Evolutionary conservation across 1,140 invertebrate species (phyloP), one percentile per base, ranked within the genome.

Genomic region (Apolygus lucorum): DNA sequence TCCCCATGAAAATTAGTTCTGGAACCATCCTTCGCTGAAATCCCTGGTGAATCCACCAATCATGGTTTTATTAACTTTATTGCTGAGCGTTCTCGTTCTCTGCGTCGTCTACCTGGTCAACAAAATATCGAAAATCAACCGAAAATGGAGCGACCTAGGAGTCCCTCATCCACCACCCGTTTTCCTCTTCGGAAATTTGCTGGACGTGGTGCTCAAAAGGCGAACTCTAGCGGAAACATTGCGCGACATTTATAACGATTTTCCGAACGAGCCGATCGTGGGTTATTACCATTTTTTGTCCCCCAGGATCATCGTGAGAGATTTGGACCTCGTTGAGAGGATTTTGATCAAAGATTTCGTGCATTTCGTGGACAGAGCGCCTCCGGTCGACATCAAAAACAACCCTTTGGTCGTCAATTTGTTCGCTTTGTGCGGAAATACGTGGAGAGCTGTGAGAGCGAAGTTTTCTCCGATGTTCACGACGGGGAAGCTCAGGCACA

Each of bases 381-480:
- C 79, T 67, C 75, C 76, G 52, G 52, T 74, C 2, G 73, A 74
- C 52, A 21, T 28, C 1, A 63, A 73, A 17, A 28, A 21, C 0
- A 75, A 78, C 65, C 75, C 72, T n/a, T 25, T 77, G 21, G 49
- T 68, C 1, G 70, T 65, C 0, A 72, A 76, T 59, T 65, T 75
- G 22, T 75, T 74, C 27, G 62, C 63, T 52, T 28, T 76, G 24
- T 49, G 72, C 34, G 79, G 76, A 11, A 67, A 74, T 21, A n/a
- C 79, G 26, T 88, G 86, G 86, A 81, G 81, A 63, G 76, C 81
- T 52, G 77, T 87, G 22, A 77, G 86, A 59, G 78, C 80, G 11
- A 82, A 86, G 70, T 78, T 87, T 29, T 84, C 83, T 28, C 84
- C 84, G 2, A 83, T 83, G 0, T 88, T 88, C 72, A 83, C 83